Conservation (phyloP, 2,113 vertebrate genomes). For the Erythrocercus mccallii region DNA sequence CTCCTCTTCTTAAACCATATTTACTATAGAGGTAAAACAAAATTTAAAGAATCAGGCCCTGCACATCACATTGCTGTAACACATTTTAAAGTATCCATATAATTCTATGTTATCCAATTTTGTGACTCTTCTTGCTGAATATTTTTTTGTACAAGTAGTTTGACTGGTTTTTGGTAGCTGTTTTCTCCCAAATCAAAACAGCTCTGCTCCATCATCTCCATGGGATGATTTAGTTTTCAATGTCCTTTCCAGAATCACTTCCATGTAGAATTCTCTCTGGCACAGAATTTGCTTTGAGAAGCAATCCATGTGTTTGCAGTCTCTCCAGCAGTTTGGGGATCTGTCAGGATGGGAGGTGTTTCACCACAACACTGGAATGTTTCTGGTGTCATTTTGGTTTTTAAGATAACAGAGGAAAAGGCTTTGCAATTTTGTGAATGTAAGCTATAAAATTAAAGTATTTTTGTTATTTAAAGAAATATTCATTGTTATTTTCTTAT, state of each 20-base stretch:
- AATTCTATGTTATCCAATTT: not conserved
- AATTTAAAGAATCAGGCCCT: not conserved
- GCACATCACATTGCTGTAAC: not conserved
- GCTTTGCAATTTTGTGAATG: not conserved
- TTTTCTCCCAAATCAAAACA: not conserved
- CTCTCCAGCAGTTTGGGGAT: not conserved
- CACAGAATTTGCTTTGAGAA: constrained; percentile 8
- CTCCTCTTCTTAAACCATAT: not conserved
- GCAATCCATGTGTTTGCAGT: not conserved
- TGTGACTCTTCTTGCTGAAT: not conserved
- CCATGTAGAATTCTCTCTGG: not conserved
- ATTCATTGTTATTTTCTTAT: not conserved
- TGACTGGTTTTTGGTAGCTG: not conserved
- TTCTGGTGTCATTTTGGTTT: not conserved
- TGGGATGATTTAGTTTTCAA: constrained; percentile 29
- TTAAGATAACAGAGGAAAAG: not conserved
- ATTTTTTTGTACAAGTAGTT: not conserved
- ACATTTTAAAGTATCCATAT: not conserved
- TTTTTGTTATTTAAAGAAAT: not conserved
- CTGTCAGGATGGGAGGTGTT: constrained; percentile 1
- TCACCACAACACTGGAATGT: not conserved
- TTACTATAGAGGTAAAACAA: not conserved
- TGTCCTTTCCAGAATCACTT: not conserved
- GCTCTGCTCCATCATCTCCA: constrained; percentile 8
- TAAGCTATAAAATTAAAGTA: not conserved